Evolutionary conservation across 2,888 invertebrate genomes (phyloP).

Genomic region (Lithophane semibrunnea): DNA sequence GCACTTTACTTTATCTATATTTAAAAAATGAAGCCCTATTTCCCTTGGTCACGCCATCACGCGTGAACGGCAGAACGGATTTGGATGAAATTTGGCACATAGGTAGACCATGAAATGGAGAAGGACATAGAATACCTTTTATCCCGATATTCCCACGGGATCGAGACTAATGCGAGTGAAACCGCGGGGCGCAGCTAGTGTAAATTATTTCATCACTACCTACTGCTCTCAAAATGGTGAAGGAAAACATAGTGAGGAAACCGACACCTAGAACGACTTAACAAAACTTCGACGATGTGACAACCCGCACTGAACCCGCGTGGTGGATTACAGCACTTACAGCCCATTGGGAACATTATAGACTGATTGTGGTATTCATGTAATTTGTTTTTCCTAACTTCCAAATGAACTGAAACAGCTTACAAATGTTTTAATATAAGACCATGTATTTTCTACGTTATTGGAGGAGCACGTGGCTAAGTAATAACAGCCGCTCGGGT

Average conservation of each 20-base stretch:
- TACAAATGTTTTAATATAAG: neutral
- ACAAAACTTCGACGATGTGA: neutral
- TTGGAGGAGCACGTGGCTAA: no score
- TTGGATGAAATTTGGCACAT: no score
- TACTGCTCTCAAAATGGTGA: neutral
- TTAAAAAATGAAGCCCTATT: no score
- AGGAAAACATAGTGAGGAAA: neutral
- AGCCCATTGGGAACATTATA: neutral
- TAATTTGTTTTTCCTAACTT: neutral
- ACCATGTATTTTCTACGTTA: constrained; percentile 1
- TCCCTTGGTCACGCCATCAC: no score
- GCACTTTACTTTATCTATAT: neutral
- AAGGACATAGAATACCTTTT: no score
- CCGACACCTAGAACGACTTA: no score
- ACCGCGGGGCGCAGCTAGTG: neutral
- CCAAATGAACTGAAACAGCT: neutral
- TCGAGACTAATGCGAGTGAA: no score
- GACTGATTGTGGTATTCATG: neutral
- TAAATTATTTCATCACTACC: neutral
- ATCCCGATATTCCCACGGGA: no score
- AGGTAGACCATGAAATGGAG: no score
- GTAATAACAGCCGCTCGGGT: no score
- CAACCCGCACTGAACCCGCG: neutral
- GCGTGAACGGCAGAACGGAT: no score
- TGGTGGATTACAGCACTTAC: neutral